These are phyloP conservation scores for Zonitis immaculata DNA, from an alignment of 2,888 invertebrate species.

Conservation along the genomic window DNA sequence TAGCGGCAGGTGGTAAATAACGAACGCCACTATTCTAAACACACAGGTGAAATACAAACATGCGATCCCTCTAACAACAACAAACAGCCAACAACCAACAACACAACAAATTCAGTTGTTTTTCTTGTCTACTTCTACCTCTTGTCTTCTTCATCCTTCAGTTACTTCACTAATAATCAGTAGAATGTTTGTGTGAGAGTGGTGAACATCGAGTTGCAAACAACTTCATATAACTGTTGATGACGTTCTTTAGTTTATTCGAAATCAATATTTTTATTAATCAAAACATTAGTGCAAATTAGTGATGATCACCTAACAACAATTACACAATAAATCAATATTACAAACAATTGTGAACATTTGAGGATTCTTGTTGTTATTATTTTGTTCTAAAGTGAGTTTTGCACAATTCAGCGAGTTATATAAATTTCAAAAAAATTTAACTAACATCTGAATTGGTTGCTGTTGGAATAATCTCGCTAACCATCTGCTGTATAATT, in stretches of 20 bases:
- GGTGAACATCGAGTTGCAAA: conserved; percentile 23
- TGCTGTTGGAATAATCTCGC: background rate
- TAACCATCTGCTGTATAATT: background rate
- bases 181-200: background rate
- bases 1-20: conserved; percentile 37
- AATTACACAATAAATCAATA: too few species aligned
- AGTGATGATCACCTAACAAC: too few species aligned
- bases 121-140: too few species aligned
- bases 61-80: conserved; percentile 23
- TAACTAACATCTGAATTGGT: too few species aligned
- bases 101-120: too few species aligned
- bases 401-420: too few species aligned
- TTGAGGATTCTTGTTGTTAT: too few species aligned
- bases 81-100: background rate
- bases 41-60: conserved; percentile 33
- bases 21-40: conserved; percentile 18
- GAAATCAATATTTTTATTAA: too few species aligned
- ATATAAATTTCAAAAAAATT: too few species aligned
- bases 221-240: conserved; percentile 27
- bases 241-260: conserved; percentile 14
- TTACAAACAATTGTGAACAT: too few species aligned
- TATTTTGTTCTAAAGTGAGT: too few species aligned
- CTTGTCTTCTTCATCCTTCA: background rate
- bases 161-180: conserved; percentile 7
- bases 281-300: too few species aligned